Evolutionary conservation across 92 coral and sea anemone genomes (phyloP).

Genomic region (Phenganax subtilis): DNA sequence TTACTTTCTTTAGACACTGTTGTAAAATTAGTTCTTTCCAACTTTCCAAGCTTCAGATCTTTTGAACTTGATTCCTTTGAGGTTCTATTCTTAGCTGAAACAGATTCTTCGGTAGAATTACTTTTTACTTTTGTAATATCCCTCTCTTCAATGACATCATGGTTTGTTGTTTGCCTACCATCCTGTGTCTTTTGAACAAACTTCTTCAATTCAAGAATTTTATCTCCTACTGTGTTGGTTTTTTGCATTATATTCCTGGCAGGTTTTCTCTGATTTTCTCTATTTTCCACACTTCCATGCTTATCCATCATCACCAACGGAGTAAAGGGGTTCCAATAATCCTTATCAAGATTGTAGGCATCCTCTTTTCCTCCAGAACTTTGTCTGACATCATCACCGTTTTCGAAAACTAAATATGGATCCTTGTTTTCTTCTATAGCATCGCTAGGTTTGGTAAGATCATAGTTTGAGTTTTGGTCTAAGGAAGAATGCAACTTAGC

Average conservation of each 20-base stretch:
- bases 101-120: background rate
- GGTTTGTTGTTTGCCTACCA: background rate
- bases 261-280: background rate
- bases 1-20: background rate
- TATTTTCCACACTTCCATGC: background rate
- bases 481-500: background rate
- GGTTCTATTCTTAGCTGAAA: background rate
- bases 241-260: background rate
- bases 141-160: background rate
- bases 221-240: background rate
- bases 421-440: background rate
- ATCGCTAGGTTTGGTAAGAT: background rate
- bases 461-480: background rate
- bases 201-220: background rate
- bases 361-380: background rate
- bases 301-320: background rate
- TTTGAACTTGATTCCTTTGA: background rate
- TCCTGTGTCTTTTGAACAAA: constrained; percentile 7
- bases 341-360: background rate
- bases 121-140: background rate
- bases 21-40: background rate
- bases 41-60: background rate
- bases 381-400: background rate
- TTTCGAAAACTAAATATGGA: constrained; percentile 17
- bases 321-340: background rate